These are phyloP conservation scores for Cynaeus angustus DNA, from an alignment of 2,888 invertebrate genomes.

Conservation along the genomic window DNA sequence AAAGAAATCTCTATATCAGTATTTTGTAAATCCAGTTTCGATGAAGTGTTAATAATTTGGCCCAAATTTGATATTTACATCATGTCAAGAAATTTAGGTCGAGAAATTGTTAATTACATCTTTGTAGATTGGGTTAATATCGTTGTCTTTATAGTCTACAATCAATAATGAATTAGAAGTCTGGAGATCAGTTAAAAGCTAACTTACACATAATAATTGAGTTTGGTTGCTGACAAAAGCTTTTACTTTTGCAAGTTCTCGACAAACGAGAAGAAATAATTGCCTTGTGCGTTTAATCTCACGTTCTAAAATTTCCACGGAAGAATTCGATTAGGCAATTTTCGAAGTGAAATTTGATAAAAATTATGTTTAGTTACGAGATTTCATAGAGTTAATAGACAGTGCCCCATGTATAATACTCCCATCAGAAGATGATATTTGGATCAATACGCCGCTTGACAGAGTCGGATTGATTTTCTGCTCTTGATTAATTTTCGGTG, in stretches of 20 bases:
- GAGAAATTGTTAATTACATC: conserved; percentile 38
- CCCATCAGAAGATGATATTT: conserved; percentile 8
- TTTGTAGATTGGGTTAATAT: conserved; percentile 41
- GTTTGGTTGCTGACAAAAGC: conserved; percentile 38
- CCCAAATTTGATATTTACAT: not conserved
- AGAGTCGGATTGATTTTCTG: conserved; percentile 25
- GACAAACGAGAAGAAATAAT: conserved; percentile 27
- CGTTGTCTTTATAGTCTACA: conserved; percentile 45
- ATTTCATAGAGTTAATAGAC: not conserved
- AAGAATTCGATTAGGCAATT: not conserved
- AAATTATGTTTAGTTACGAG: not conserved
- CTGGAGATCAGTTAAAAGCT: conserved; percentile 39
- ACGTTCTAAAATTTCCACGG: not conserved
- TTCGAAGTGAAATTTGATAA: too few relatives aligned
- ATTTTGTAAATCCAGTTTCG: conserved; percentile 1
- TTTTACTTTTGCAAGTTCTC: conserved; percentile 12
- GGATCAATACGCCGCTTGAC: conserved; percentile 20
- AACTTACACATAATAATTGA: conserved; percentile 33
- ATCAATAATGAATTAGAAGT: conserved; percentile 44
- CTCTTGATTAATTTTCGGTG: conserved; percentile 28
- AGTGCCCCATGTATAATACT: not conserved
- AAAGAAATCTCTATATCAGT: not conserved
- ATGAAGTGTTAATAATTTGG: too few relatives aligned
- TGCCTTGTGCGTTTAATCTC: conserved; percentile 8
- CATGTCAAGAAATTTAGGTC: conserved; percentile 32